Evolutionary conservation across 2,113 vertebrate genomes (phyloP).

Genomic region (Anoura caudifer): DNA sequence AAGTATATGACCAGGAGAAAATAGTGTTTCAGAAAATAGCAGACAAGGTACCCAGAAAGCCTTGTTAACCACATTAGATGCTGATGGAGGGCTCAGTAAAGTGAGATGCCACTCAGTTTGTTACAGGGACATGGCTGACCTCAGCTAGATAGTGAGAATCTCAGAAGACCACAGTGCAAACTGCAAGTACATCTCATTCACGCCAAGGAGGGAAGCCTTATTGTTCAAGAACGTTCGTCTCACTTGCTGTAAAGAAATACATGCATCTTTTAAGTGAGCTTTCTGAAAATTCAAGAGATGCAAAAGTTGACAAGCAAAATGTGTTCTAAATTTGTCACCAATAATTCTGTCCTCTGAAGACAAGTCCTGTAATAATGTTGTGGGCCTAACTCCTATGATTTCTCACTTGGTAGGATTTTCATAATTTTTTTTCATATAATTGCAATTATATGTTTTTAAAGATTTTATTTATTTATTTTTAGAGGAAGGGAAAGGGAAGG

Average conservation of each 20-base stretch:
- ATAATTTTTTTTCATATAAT: background rate
- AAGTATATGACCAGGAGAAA: background rate
- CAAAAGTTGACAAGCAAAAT: background rate
- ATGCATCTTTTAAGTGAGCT: background rate
- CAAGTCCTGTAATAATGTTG: background rate
- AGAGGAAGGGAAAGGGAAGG: too few species aligned
- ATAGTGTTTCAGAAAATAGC: background rate
- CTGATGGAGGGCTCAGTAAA: background rate
- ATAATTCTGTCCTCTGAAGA: background rate
- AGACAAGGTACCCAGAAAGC: background rate
- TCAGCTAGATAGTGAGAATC: background rate
- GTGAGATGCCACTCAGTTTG: background rate
- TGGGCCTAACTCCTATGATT: background rate
- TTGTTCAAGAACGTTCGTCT: background rate
- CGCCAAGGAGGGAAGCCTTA: background rate
- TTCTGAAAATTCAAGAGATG: background rate
- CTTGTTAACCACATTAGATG: background rate
- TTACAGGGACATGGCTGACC: background rate
- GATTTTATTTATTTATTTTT: too few species aligned
- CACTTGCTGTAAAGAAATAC: background rate
- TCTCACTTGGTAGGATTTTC: background rate
- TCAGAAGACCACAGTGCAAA: accelerated
- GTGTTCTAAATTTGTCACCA: background rate
- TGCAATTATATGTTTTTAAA: background rate
- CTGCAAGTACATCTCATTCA: accelerated